Conservation (phyloP, 1,140 invertebrate species). For the Amphibalanus amphitrite region DNA sequence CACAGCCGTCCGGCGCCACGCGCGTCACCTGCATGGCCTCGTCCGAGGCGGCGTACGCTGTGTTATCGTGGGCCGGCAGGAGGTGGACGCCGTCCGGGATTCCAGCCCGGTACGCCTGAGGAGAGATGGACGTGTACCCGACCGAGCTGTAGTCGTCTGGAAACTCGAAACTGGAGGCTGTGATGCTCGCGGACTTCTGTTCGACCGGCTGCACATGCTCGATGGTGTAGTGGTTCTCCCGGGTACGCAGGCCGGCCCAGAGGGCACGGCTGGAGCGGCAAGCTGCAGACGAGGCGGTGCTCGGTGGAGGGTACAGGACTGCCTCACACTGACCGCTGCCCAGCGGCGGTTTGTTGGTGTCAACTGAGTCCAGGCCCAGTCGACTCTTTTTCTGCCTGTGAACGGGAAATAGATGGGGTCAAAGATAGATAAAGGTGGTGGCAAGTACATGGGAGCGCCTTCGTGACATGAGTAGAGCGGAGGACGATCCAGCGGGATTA, state of each 20-base stretch:
- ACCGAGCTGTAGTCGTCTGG: too few relatives aligned
- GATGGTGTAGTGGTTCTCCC: constrained; percentile 28
- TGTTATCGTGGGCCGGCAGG: constrained; percentile 16
- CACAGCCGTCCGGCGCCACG: constrained; percentile 13
- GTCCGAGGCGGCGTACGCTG: constrained; percentile 18
- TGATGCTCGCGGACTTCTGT: constrained; percentile 12
- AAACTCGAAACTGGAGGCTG: too few relatives aligned
- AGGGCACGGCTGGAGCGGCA: constrained; percentile 41
- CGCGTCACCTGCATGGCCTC: constrained; percentile 15
- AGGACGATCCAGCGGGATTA: too few relatives aligned
- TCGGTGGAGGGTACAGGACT: constrained; percentile 32
- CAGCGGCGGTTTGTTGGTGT: constrained; percentile 18
- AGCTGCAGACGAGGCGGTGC: constrained; percentile 25
- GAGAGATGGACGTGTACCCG: too few relatives aligned
- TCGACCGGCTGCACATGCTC: constrained; percentile 19
- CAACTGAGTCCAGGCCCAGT: constrained; percentile 17
- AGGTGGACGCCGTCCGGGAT: constrained; percentile 15
- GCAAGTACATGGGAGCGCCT: too few relatives aligned
- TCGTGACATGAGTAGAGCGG: too few relatives aligned
- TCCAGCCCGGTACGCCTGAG: too few relatives aligned
- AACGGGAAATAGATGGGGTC: too few relatives aligned
- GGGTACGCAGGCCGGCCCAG: constrained; percentile 63
- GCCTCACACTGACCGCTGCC: constrained; percentile 28
- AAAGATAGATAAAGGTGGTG: too few relatives aligned
- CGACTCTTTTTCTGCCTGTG: constrained; percentile 18